Evolutionary conservation across 2,113 vertebrate species (phyloP).

Genomic region (Chamaea fasciata): DNA sequence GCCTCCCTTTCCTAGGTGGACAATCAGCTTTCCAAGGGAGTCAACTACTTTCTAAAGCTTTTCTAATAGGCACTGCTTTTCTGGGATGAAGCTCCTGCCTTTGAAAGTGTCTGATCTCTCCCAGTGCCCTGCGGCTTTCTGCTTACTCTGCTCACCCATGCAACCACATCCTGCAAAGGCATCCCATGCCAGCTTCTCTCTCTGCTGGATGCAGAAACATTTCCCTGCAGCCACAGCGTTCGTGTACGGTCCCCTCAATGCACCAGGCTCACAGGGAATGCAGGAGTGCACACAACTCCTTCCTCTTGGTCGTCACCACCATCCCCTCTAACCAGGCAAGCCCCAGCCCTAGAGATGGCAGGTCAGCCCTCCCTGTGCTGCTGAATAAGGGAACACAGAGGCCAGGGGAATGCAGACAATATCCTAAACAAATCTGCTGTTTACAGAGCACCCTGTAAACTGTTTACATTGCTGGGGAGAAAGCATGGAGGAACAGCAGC

Average conservation of each 20-base stretch:
- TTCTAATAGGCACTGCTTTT: background rate
- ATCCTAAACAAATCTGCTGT: conserved; percentile 53
- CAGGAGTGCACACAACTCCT: background rate
- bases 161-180: accelerated
- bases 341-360: background rate
- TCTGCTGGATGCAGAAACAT: background rate
- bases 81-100: background rate
- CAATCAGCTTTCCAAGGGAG: background rate
- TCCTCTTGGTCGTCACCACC: background rate
- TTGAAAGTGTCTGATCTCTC: background rate
- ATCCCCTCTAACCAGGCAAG: background rate
- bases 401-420: background rate
- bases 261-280: background rate
- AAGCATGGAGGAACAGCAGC: conserved; percentile 26
- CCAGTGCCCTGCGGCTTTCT: background rate
- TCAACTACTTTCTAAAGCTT: background rate
- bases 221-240: background rate
- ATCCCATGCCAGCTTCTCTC: background rate
- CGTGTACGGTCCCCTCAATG: background rate
- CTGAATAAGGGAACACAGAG: background rate
- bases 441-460: conserved; percentile 52
- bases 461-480: conserved; percentile 47
- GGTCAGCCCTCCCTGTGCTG: background rate
- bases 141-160: background rate
- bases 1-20: background rate